Conservation (phyloP, 2,888 invertebrate genomes). For the Spodoptera exigua region DNA sequence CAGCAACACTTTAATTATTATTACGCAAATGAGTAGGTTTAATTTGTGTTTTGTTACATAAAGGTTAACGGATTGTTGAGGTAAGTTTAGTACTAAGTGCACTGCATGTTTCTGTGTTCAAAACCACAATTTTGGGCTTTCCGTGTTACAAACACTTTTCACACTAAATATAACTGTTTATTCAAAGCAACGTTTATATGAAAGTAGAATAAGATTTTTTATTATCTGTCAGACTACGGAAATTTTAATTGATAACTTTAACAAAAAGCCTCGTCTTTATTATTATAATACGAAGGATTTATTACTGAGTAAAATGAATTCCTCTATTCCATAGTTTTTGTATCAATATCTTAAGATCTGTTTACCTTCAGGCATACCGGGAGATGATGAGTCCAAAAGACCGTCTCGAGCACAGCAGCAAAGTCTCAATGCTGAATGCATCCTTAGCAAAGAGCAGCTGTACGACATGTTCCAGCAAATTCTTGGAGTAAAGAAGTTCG, state of each 20-base stretch:
- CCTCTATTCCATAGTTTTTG: background rate
- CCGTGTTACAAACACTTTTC: conserved; percentile 42
- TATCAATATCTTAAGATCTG: conserved; percentile 14
- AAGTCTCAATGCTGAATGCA: conserved; percentile 96
- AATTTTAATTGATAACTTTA: no score
- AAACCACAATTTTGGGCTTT: conserved; percentile 52
- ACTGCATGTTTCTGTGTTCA: conserved; percentile 65
- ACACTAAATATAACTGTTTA: conserved; percentile 34
- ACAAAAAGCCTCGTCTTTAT: no score
- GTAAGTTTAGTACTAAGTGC: conserved; percentile 60
- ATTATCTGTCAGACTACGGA: background rate
- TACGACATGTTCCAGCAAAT: conserved; percentile 99
- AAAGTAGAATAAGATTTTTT: conserved; percentile 25
- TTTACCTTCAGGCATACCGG: conserved; percentile 87
- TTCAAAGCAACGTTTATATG: conserved; percentile 20
- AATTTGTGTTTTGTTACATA: conserved; percentile 34
- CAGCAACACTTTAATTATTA: conserved; percentile 40
- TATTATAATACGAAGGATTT: no score
- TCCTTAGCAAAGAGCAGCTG: conserved; percentile 99
- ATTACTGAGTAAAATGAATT: no score
- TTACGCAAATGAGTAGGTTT: conserved; percentile 38
- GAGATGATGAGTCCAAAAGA: conserved; percentile 96
- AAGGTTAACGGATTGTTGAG: conserved; percentile 51
- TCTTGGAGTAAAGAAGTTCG: conserved; percentile 99
- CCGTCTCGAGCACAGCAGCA: conserved; percentile 96